Percentiles rank a stretch among this genome's conserved stretches.
Conservation (phyloP, 2,113 vertebrate species). For the Empidonax traillii region DNA sequence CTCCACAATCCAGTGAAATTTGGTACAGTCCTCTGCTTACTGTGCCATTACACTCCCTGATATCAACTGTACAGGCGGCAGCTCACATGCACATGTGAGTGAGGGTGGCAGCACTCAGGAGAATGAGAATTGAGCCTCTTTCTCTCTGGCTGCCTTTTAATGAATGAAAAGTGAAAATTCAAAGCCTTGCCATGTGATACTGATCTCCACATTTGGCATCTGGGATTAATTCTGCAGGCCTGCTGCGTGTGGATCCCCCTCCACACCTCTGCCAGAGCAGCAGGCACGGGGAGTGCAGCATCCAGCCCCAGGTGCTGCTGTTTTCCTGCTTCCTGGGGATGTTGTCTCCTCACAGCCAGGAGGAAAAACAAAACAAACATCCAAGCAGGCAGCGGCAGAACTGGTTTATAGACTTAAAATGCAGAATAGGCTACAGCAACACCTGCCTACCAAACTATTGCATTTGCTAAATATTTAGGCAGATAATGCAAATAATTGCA, state of each 20-base stretch:
- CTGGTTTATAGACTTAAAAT: neutral
- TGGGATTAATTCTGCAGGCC: neutral
- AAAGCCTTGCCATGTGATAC: neutral
- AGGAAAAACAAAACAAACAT: constrained; percentile 19
- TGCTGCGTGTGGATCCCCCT: neutral
- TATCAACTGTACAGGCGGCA: neutral
- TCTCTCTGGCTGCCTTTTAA: neutral
- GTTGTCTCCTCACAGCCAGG: neutral
- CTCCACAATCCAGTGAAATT: neutral
- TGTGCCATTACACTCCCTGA: neutral
- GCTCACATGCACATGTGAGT: neutral
- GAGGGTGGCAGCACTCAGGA: neutral
- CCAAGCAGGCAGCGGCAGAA: neutral
- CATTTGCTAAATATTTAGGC: constrained; percentile 37
- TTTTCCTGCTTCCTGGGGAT: neutral
- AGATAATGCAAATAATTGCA: constrained; percentile 12
- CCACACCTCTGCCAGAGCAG: neutral
- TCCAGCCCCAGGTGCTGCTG: neutral
- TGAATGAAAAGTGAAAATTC: constrained; percentile 18
- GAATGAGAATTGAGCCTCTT: neutral
- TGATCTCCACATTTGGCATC: neutral
- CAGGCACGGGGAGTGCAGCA: neutral
- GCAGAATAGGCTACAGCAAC: neutral
- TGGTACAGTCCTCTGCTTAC: neutral
- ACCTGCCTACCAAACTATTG: neutral